Evolutionary conservation across 2,888 invertebrate genomes (phyloP).

Genomic region (Schrankia costaestrigalis): DNA sequence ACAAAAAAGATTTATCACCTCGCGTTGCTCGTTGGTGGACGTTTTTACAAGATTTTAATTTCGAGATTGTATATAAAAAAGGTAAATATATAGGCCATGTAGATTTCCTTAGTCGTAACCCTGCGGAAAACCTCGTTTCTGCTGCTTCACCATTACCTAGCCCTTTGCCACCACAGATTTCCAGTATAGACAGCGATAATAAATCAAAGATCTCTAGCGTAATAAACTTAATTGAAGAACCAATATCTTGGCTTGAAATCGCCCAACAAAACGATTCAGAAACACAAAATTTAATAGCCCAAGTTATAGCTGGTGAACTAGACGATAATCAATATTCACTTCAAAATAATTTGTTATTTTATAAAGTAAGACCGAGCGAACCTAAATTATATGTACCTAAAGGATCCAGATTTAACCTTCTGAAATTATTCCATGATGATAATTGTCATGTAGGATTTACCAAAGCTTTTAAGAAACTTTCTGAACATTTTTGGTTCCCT

Average conservation of each 20-base stretch:
- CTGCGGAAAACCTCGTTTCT: too few relatives aligned
- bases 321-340: conserved; percentile 1
- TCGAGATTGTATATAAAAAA: conserved; percentile 22
- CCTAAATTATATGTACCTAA: conserved; percentile 29
- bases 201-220: too few relatives aligned
- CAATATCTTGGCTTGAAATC: conserved; percentile 2
- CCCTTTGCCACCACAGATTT: too few relatives aligned
- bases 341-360: conserved; percentile 5
- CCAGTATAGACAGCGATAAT: too few relatives aligned
- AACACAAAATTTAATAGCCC: not conserved
- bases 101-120: conserved; percentile 29
- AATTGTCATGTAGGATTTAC: conserved; percentile 20
- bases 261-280: conserved; percentile 3
- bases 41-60: conserved; percentile 25
- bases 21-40: conserved; percentile 31
- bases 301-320: conserved; percentile 1
- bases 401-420: conserved; percentile 13
- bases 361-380: conserved; percentile 7
- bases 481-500: conserved; percentile 31
- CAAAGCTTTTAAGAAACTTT: conserved; percentile 9
- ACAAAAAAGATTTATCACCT: conserved; percentile 25
- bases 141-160: too few relatives aligned
- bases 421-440: conserved; percentile 26
- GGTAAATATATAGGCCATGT: conserved; percentile 27
- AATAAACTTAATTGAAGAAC: conserved; percentile 1